Evolutionary conservation across 2,797 vertebrate species (phyloP), one percentile per base, ranked within the genome.

Genomic region (Catostomus latipinnis): DNA sequence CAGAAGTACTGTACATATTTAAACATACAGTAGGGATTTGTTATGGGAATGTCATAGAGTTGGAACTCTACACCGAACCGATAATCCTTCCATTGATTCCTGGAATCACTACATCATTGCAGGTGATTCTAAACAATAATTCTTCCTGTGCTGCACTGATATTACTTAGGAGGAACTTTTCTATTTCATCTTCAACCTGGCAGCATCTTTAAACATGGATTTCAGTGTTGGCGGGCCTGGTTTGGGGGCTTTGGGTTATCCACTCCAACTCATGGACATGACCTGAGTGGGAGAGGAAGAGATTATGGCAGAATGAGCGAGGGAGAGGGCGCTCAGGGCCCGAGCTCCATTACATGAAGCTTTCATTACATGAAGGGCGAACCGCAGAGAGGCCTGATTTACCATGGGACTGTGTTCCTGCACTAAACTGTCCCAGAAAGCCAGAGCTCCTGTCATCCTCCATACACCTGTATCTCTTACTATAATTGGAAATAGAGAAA

Each of bases 361-460:
- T 83, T 87, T 86, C 82, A 84, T 84, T 87, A 84, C 80, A 80
- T 86, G 73, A 85, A 80, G 74, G 76, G 74, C 63, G 67, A 81
- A 86, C 84, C 81, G 45, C 71, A 49, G 84, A 72, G 77, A 80
- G 62, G 71, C 58, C 10, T 79, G 84, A 83, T 83, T 85, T 81
- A 82, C 79, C 74, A 57, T 66, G 57, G 68, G 80, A 84, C 79
- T 76, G 70, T 82, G 74, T 70, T 62, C 62, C 75, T 58, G 76
- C 18, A 52, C 16, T 67, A 56, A 81, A 82, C 80, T 62, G 76
- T 72, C 74, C 62, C 67, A 74, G 71, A 82, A 74, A 81, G 83
- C 74, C 77, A 65, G 80, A 72, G 54, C 77, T 85, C 67, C 81
- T 84, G 81, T 80, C 76, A 81, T 74, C 84, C 81, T 82, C 82